phyloP scores from a whole-genome alignment of 2,113 vertebrate genomes.

The Ibidorhyncha struthersii region DNA sequence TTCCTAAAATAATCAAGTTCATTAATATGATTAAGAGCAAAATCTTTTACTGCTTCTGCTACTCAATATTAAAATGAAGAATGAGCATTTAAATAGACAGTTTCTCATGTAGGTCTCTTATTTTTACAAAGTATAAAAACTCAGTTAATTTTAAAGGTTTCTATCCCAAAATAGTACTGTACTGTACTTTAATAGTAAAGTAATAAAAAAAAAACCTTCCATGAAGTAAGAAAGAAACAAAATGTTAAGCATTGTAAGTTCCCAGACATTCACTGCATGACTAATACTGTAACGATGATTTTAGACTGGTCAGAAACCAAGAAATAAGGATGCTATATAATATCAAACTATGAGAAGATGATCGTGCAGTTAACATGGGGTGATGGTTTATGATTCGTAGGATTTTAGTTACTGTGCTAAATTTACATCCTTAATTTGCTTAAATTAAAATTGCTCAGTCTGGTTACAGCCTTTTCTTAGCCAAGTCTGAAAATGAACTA shows the following conservation, averaged over 20 bases:
- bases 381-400: background rate
- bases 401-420: conserved; percentile 30
- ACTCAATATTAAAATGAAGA: background rate
- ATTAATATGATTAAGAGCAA: conserved; percentile 37
- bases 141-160: conserved; percentile 15
- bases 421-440: conserved; percentile 53
- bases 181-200: conserved; percentile 29
- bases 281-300: background rate
- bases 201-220: background rate
- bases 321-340: background rate
- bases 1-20: conserved; percentile 32
- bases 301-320: background rate
- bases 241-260: background rate
- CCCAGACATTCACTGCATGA: conserved; percentile 13
- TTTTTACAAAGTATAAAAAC: background rate
- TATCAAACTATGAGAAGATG: background rate
- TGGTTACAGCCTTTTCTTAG: conserved; percentile 45
- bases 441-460: conserved; percentile 41
- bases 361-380: background rate
- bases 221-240: conserved; percentile 12
- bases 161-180: conserved; percentile 26
- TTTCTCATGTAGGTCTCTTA: background rate
- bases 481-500: conserved; percentile 41
- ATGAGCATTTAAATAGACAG: background rate
- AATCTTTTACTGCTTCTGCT: background rate